Base-by-base conservation (phyloP, 2,888 invertebrate genomes). In the Hyppa rectilinea region DNA sequence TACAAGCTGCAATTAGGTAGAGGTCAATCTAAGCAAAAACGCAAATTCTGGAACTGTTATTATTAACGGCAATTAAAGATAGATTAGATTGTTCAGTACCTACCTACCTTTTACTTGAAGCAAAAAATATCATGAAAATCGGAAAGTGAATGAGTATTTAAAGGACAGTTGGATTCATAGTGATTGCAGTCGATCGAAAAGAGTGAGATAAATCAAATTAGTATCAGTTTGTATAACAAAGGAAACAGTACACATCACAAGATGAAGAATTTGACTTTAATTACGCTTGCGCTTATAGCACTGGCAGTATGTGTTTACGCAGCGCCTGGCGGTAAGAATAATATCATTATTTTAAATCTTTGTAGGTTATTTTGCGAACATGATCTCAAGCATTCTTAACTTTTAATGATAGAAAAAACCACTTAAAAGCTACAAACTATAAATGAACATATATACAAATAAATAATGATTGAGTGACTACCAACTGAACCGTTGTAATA, bases 241-340 rank as follows among this genome's bases (percentile, higher is more conserved):
- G n/a, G 2, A 58, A 53, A 52, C 17, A 71, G 12, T 40, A 66
- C 5, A 55, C 4, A 62, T 17, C 5, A 29, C 20, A 85, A 67
- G 38, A 88, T 88, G 88, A 87, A 83, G 75, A 85, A 81, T 29
- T 68, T 83, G 0, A 84, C 86, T 5, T 47, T 86, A 0, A 14
- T 85, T 14, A 74, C 66, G 0, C 75, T 88, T 49, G 17, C 60
- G 6, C 17, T 88, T 0, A 68, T 86, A 4, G 77, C 85, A 7
- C 26, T 86, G 29, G 82, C 75, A 17, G 82, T 84, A 6, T 83
- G 72, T 53, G 81, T 78, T 2, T 52, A 71, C 2, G 82, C 83
- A 7, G 78, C 49, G 6, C 88, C 88, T 60, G 85, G 81, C 29
- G 86, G 88, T 88, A 59, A 87, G 86, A 68, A 36, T 10, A 26